phyloP scores from a whole-genome alignment of 1,140 invertebrate species.

The Mercenaria mercenaria region DNA sequence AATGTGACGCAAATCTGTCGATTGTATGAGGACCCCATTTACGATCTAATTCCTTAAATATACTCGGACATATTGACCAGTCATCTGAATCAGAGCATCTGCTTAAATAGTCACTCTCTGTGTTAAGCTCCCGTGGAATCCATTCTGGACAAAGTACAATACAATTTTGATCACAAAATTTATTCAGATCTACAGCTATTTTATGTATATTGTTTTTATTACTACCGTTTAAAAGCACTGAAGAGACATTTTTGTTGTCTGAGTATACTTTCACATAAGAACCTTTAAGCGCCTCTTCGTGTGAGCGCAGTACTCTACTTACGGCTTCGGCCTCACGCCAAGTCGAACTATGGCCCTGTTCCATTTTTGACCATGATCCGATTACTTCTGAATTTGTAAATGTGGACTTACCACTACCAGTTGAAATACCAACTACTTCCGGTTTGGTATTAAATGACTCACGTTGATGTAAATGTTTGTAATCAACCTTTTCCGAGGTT shows the following conservation, averaged over 20 bases:
- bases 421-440: no score
- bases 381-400: no score
- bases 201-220: no score
- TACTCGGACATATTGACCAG: not conserved
- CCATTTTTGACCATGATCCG: not conserved
- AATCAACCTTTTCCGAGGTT: not conserved
- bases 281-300: not conserved
- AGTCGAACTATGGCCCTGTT: not conserved
- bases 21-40: not conserved
- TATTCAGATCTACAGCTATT: no score
- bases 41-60: no score
- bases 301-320: not conserved
- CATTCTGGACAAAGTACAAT: not conserved
- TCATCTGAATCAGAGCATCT: slow-evolving; percentile 31
- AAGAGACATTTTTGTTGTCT: slow-evolving; percentile 28
- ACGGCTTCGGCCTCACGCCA: slow-evolving; percentile 24
- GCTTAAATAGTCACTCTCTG: not conserved
- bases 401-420: no score
- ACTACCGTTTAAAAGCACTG: no score
- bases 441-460: no score
- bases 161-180: no score
- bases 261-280: not conserved
- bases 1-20: slow-evolving; percentile 23
- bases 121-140: slow-evolving; percentile 25
- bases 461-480: not conserved